These are phyloP conservation scores for Heteromormyrus szaboi DNA, from an alignment of 2,797 vertebrate genomes.

Conservation along the genomic window DNA sequence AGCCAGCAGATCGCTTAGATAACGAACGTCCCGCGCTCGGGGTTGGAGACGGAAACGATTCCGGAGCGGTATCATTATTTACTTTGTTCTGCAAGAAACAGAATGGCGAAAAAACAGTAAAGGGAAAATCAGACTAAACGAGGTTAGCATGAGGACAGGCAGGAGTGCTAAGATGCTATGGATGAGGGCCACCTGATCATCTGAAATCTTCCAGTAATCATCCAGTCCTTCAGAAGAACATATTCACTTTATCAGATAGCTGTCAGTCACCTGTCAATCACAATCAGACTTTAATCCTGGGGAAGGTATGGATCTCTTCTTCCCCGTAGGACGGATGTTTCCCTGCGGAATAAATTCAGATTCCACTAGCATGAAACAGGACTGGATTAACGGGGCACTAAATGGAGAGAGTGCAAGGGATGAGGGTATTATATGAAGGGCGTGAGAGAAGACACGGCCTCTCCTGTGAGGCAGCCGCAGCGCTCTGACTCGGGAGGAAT, in stretches of 20 bases:
- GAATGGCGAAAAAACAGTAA: background rate
- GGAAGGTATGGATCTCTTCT: constrained; percentile 33
- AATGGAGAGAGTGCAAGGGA: background rate
- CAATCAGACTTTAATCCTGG: constrained; percentile 70
- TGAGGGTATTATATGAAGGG: background rate
- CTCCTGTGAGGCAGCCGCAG: background rate
- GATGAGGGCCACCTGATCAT: background rate
- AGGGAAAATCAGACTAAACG: background rate
- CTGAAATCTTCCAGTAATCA: background rate
- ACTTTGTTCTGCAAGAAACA: background rate
- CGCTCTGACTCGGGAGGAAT: background rate
- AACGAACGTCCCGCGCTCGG: constrained; percentile 8
- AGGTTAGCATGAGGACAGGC: background rate
- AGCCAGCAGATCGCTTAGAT: constrained; percentile 17
- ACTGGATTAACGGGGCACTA: background rate
- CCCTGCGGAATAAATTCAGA: constrained; percentile 50
- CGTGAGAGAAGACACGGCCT: background rate
- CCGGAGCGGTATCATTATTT: constrained; percentile 24
- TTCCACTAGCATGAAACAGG: constrained; percentile 35
- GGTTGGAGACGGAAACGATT: constrained; percentile 18
- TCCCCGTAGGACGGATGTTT: constrained; percentile 34
- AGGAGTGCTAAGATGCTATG: background rate
- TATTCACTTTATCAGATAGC: background rate
- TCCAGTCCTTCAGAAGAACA: background rate
- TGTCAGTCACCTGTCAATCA: constrained; percentile 36